Conservation (phyloP, 2,888 invertebrate genomes). For the Resseliella maxima region DNA sequence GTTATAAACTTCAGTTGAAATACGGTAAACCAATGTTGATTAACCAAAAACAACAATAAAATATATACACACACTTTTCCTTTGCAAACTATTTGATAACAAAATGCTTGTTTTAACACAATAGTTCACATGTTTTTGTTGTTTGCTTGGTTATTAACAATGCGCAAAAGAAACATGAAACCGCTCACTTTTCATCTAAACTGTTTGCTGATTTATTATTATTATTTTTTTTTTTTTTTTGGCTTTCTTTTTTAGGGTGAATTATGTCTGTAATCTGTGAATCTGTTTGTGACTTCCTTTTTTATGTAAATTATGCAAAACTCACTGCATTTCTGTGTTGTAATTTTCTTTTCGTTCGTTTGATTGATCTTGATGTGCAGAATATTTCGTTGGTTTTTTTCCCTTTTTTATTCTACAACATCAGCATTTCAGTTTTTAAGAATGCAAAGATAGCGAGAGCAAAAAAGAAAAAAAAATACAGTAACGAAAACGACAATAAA, state of each 20-base stretch:
- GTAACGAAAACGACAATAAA: neutral
- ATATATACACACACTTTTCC: neutral
- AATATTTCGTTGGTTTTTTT: neutral
- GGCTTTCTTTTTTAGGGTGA: neutral
- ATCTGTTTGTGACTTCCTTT: neutral
- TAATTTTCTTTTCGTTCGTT: neutral
- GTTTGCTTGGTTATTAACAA: neutral
- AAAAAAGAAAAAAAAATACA: neutral
- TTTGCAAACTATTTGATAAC: conserved; percentile 13
- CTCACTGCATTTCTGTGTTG: neutral
- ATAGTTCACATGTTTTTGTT: conserved; percentile 37
- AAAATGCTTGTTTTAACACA: conserved; percentile 12
- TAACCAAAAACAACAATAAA: neutral
- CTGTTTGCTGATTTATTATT: neutral
- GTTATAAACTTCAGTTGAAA: neutral
- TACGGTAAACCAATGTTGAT: too few relatives aligned
- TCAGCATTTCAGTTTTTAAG: too few relatives aligned
- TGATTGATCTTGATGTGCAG: neutral
- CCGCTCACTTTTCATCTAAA: neutral
- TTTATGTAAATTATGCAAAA: conserved; percentile 42
- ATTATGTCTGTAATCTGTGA: conserved; percentile 18
- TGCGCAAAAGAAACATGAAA: conserved; percentile 20
- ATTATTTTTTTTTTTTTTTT: too few relatives aligned
- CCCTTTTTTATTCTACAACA: neutral
- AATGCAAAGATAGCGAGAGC: neutral